Evolutionary conservation across 2,113 vertebrate genomes (phyloP), one percentile per base, ranked within the genome.

Genomic region (Aplodontia rufa): DNA sequence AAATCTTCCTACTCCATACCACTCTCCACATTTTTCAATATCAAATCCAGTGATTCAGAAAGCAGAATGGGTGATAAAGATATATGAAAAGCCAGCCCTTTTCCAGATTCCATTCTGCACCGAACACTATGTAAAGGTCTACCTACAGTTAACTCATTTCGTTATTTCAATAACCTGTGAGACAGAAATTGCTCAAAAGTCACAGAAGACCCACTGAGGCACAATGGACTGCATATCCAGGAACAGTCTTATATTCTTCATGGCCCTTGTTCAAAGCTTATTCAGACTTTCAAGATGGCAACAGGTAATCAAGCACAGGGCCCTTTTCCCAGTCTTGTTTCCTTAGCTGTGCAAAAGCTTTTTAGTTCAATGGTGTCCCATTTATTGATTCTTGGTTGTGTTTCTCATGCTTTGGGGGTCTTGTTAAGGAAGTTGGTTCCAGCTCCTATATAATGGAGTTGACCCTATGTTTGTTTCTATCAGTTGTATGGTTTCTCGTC

Each of bases 201-300:
- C 28, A 47, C 19, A 45, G 37, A 45, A 45, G 71, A 37, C 37
- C 22, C 3, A 28, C 42, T 1, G 30, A 87, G 45, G 47, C 3
- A 12, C 8, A 2, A 32, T 49, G 0, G 32, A 51, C 40, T 42
- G 0, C 32, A 16, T 0, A 1, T 32, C 47, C 26, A 47, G 11
- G 40, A 17, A 26, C 13, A 45, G 10, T 71, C 5, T 60, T 3
- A 0, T 6, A 1, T 3, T 45, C 68, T 66, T 10, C 47, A 35
- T 3, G 17, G 20, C 35, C 24, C 10, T 84, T 58, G 5, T 75
- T 81, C n/a, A 91, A 20, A 51, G 68, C 30, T 12, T 22, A 19
- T 37, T 12, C 11, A n/a, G 20, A 69, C 64, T 45, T 51, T 42
- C 24, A 75, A 49, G 22, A 32, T 6, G 8, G 16, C 1, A 0